Evolutionary conservation across 2,888 invertebrate species (phyloP), one percentile per base, ranked within the genome.

Genomic region (Coenonympha arcania): DNA sequence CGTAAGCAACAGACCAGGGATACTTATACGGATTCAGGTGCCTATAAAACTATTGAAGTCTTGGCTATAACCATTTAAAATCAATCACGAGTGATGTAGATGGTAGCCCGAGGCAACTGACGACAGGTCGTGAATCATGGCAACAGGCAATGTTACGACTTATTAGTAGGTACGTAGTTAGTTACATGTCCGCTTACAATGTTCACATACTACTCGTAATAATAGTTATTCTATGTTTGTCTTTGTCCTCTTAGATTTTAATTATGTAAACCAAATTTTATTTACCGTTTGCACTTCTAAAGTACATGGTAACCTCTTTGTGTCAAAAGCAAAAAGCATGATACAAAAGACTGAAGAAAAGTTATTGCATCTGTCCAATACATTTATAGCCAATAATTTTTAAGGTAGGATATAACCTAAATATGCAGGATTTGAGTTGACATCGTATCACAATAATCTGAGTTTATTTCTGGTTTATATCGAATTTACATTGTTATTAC

Each of bases 401-500:
- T n/a, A n/a, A n/a, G n/a, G n/a, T n/a, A n/a, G n/a, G n/a, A n/a
- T n/a, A n/a, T n/a, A 13, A 30, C 30, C 6, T 20, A 37, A 18
- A 8, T 34, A 34, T n/a, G n/a, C 9, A 8, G 15, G 24, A 24
- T 15, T 24, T 24, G 16, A 39, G 16, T 13, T 2, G 15, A 39
- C 15, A 39, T 24, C n/a, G 9, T 24, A 39, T 15, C 22, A 13
- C 20, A 9, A 22, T 37, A 37, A 22, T 39, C 9, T 39, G 15
- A 15, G 39, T 13, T 30, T 41, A 41, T 30, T 19, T 16, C 39
- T 41, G 13, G 34, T 40, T 31, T 28, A 40, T 34, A 34, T 44
- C 44, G 31, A 6, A 6, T 26, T 13, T 28, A 50, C 11, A 22
- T 16, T 37, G 43, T 40, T 43, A 31, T 44, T 52, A 46, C 24